Evolutionary conservation across 2,888 invertebrate genomes (phyloP).

Genomic region (Chloroclysta siterata): DNA sequence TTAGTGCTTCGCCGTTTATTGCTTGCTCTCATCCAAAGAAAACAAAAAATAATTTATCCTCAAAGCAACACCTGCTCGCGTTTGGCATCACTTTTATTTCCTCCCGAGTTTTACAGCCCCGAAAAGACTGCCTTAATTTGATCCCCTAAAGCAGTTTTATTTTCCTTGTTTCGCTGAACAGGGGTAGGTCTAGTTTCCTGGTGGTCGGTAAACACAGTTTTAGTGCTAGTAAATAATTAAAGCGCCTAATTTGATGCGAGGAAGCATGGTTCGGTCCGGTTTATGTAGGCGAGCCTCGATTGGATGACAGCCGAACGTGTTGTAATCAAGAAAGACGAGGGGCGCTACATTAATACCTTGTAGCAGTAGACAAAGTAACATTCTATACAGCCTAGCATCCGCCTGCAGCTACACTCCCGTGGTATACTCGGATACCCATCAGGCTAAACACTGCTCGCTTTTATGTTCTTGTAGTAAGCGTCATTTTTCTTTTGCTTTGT

Average conservation of each 20-base stretch:
- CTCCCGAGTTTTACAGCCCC: slow-evolving; percentile 69
- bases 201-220: slow-evolving; percentile 71
- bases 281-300: slow-evolving; percentile 70
- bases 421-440: too few relatives aligned
- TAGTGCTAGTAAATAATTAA: slow-evolving; percentile 83
- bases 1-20: slow-evolving; percentile 21
- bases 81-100: slow-evolving; percentile 74
- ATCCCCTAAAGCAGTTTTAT: slow-evolving; percentile 57
- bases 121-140: slow-evolving; percentile 66
- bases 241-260: slow-evolving; percentile 82
- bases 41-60: slow-evolving; percentile 62
- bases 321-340: slow-evolving; percentile 55
- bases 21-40: slow-evolving; percentile 49
- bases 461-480: too few relatives aligned
- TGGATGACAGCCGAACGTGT: slow-evolving; percentile 58
- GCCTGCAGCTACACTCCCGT: not conserved
- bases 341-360: slow-evolving; percentile 35
- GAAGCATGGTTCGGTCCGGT: slow-evolving; percentile 64
- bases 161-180: slow-evolving; percentile 45
- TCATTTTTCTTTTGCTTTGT: too few relatives aligned
- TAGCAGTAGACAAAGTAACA: too few relatives aligned
- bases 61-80: slow-evolving; percentile 71
- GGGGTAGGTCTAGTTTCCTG: slow-evolving; percentile 64
- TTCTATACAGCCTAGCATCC: not conserved
- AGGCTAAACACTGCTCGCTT: too few relatives aligned